Conservation (phyloP, 2,888 invertebrate species). For the Icerya purchasi region DNA sequence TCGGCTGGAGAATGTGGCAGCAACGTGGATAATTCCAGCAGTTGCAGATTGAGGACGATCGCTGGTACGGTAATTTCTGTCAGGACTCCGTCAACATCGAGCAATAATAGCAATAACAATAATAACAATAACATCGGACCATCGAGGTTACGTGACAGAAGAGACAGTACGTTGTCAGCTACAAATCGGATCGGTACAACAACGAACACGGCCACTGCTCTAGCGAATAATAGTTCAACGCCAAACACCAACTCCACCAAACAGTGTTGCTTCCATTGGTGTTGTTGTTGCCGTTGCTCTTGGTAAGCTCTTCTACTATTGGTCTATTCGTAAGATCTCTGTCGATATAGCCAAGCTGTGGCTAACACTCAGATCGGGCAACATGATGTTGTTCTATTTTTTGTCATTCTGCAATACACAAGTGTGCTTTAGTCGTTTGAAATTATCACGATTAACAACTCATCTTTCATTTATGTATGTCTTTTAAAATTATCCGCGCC, state of each 20-base stretch:
- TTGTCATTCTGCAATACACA: too few relatives aligned
- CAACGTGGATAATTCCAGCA: slow-evolving; percentile 8
- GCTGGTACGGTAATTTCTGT: neutral
- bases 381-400: too few relatives aligned
- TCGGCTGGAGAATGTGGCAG: slow-evolving; percentile 2
- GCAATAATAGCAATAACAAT: neutral
- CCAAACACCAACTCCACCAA: slow-evolving; percentile 18
- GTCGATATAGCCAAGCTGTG: too few relatives aligned
- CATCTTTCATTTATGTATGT: too few relatives aligned
- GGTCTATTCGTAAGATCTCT: too few relatives aligned
- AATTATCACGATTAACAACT: too few relatives aligned
- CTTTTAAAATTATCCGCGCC: too few relatives aligned
- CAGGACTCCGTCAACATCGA: neutral
- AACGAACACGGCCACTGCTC: neutral
- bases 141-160: too few relatives aligned
- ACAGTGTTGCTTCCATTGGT: slow-evolving; percentile 29
- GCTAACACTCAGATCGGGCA: too few relatives aligned
- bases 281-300: slow-evolving; percentile 31
- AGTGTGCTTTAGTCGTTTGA: too few relatives aligned
- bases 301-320: slow-evolving; percentile 25
- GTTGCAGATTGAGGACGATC: slow-evolving; percentile 11
- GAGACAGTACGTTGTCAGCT: neutral
- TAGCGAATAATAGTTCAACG: neutral
- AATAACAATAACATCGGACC: neutral
- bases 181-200: neutral